Conservation (phyloP, 2,888 invertebrate genomes). For the Yponomeuta evonymella region DNA sequence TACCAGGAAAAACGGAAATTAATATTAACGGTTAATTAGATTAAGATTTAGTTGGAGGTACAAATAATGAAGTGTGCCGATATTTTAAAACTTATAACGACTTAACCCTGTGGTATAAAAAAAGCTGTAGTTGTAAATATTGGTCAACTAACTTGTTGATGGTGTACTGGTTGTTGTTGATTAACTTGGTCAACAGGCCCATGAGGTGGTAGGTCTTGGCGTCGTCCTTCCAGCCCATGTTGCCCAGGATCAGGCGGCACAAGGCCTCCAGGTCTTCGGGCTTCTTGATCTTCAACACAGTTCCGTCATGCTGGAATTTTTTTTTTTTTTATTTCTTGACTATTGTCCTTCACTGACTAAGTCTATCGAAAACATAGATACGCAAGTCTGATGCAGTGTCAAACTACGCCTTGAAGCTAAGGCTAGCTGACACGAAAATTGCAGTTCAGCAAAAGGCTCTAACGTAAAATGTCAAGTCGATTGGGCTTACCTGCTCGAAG, state of each 20-base stretch:
- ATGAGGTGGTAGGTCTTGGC: conserved; percentile 65
- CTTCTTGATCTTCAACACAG: conserved; percentile 77
- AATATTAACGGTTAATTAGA: no score
- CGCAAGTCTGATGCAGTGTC: no score
- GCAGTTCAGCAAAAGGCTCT: background rate
- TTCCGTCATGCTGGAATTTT: conserved; percentile 70
- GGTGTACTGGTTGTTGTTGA: conserved; percentile 57
- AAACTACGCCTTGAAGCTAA: no score
- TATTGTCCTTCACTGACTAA: no score
- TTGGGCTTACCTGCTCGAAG: conserved; percentile 45
- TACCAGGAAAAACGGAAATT: no score
- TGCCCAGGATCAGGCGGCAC: conserved; percentile 80
- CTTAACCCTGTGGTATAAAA: background rate
- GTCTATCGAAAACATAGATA: no score
- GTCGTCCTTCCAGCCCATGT: conserved; percentile 74
- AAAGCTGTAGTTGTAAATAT: background rate
- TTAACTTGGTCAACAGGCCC: conserved; percentile 50
- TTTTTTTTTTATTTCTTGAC: no score
- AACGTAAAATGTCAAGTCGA: background rate
- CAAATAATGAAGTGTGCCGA: no score
- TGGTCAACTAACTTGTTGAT: conserved; percentile 48
- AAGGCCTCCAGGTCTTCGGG: conserved; percentile 80
- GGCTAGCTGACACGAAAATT: background rate
- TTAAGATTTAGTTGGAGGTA: no score
- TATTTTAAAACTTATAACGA: no score